Base-by-base conservation (phyloP, 1,140 invertebrate species). In the Mactra quadrangularis region DNA sequence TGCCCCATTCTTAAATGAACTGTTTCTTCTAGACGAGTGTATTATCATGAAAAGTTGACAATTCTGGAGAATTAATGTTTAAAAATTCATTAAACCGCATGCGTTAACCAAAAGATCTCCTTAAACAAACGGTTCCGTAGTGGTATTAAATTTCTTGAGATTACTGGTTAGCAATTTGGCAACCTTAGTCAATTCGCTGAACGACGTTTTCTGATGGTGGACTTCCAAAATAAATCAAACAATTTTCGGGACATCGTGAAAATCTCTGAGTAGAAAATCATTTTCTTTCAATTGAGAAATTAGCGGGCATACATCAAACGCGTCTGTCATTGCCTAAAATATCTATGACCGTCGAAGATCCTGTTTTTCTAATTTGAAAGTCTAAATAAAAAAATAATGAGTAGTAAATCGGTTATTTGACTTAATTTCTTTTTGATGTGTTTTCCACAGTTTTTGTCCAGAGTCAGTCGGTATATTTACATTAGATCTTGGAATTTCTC, bases 61-160 rank as follows among this genome's bases (percentile, higher is more conserved):
- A 45, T 45, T n/a, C 57, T 45, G 38, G 57, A 71, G 47, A 70
- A 81, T 81, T 81, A 81, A 70, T 71, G 64, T 68, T 71, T 60
- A 70, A 81, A 81, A 81, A 81, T 70, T 81, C 77, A 71, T 81
- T 81, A 71, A 81, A 70, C 64, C 77, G 38, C 64, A 59, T 57
- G 64, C 53, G 45, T 81, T 70, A 47, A 71, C 45, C 41, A 35
- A 38, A n/a, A 41, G 47, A 15, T 53, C n/a, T 60, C 38, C 66
- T 52, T 57, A 50, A 60, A 50, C 45, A 55, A 33, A 19, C 2
- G 17, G 45, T 19, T 1, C 17, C 33, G 55, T 81, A 57, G 38
- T 64, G 41, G 47, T 70, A 52, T 81, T 52, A 4, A 25, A 71
- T 81, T 70, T 81, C 77, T 25, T 71, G 7, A 68, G 71, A 81